These are phyloP conservation scores for Sarcophaga subvicina DNA, from an alignment of 2,888 invertebrate species.

Conservation along the genomic window DNA sequence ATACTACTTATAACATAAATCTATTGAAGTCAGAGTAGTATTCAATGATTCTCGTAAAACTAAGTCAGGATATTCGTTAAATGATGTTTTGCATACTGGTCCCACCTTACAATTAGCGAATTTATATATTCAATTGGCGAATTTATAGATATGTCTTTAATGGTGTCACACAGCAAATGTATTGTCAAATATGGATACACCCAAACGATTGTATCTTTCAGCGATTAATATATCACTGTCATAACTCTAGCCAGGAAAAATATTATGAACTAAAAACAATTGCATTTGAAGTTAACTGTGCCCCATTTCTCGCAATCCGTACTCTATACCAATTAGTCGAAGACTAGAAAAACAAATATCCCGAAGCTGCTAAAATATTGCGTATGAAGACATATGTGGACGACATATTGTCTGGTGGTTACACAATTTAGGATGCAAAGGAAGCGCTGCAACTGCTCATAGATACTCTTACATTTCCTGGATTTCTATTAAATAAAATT, in stretches of 20 bases:
- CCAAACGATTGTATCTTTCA: constrained; percentile 53
- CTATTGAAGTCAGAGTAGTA: constrained; percentile 63
- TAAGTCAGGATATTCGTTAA: constrained; percentile 41
- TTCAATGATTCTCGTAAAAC: constrained; percentile 64
- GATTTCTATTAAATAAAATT: too few species aligned
- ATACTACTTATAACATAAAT: constrained; percentile 15
- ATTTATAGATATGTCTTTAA: constrained; percentile 55
- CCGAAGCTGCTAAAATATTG: not conserved
- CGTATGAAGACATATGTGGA: not conserved
- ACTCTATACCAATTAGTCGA: constrained; percentile 41
- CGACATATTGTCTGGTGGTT: constrained; percentile 31
- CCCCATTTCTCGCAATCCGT: constrained; percentile 50
- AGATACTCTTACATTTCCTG: not conserved
- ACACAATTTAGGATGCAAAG: constrained; percentile 9
- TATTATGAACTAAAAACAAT: constrained; percentile 53
- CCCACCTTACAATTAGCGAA: constrained; percentile 57
- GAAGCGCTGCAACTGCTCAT: constrained; percentile 17
- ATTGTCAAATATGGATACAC: constrained; percentile 57
- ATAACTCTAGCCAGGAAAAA: constrained; percentile 5
- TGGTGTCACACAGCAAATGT: constrained; percentile 67
- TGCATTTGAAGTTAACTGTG: constrained; percentile 49
- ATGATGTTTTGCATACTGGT: constrained; percentile 41
- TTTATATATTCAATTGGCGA: constrained; percentile 41
- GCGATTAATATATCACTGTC: constrained; percentile 55
- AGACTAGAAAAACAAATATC: not conserved